These are phyloP conservation scores for Leptosomus discolor DNA, from an alignment of 2,113 vertebrate genomes.

Conservation along the genomic window DNA sequence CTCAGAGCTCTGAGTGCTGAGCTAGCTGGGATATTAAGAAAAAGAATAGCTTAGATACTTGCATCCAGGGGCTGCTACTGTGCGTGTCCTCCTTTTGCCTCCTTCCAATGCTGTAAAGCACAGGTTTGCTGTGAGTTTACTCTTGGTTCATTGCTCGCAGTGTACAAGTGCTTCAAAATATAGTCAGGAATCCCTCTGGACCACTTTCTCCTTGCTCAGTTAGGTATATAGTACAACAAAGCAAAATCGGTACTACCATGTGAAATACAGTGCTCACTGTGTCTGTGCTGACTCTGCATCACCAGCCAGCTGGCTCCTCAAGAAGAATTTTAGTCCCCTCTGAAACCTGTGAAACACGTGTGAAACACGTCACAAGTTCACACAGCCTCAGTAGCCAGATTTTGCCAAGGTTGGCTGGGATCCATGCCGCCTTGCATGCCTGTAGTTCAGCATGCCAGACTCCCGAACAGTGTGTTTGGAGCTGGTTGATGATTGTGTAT, in stretches of 20 bases:
- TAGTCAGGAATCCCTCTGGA: neutral
- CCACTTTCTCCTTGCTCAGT: neutral
- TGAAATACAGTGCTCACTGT: neutral
- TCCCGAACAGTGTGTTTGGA: neutral
- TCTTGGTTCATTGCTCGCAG: neutral
- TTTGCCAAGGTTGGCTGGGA: constrained; percentile 26
- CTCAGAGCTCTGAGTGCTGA: neutral
- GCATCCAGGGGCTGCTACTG: neutral
- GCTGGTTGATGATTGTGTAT: neutral
- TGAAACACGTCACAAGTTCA: constrained; percentile 52
- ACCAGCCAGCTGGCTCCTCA: constrained; percentile 14
- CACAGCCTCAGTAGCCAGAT: constrained; percentile 1
- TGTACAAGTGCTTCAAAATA: neutral
- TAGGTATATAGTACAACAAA: neutral
- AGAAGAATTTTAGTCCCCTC: constrained; percentile 5
- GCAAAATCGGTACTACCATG: neutral
- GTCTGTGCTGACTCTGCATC: neutral
- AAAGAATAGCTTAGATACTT: neutral
- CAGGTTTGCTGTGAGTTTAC: neutral
- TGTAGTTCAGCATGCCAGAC: neutral
- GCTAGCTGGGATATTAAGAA: neutral
- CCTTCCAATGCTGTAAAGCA: neutral
- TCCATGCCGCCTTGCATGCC: neutral
- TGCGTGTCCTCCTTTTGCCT: neutral
- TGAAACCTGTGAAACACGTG: constrained; percentile 46